Conservation (phyloP, 2,113 vertebrate genomes). For the Machaerirhynchus nigripectus region DNA sequence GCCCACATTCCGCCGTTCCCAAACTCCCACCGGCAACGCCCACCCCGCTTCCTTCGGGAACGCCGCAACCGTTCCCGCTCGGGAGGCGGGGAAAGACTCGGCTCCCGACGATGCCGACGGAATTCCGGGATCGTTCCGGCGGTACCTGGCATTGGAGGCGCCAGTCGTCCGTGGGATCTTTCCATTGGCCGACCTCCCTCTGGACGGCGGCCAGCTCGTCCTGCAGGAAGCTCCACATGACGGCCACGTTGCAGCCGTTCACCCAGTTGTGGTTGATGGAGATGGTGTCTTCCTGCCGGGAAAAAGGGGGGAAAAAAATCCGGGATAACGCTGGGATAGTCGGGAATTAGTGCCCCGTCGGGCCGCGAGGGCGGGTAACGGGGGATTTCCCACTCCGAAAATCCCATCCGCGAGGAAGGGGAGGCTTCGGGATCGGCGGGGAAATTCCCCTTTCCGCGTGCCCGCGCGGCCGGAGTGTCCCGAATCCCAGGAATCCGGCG, state of each 20-base stretch:
- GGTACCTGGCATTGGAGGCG: slow-evolving; percentile 93
- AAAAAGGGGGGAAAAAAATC: neutral
- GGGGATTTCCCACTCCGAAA: neutral
- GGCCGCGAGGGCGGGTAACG: too few species aligned
- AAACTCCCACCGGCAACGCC: too few species aligned
- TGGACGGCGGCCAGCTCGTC: slow-evolving; percentile 87
- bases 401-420: neutral
- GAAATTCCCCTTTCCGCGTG: neutral
- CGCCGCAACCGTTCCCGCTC: too few species aligned
- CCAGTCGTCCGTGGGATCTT: slow-evolving; percentile 86
- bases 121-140: fast-evolving
- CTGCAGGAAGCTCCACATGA: slow-evolving; percentile 94
- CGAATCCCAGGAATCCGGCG: too few species aligned
- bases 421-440: neutral
- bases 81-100: neutral
- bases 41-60: too few species aligned
- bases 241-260: slow-evolving; percentile 90
- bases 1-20: too few species aligned
- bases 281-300: slow-evolving; percentile 97
- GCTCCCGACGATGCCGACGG: too few species aligned
- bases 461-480: too few species aligned
- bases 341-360: too few species aligned
- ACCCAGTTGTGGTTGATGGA: slow-evolving; percentile 98
- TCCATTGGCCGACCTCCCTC: slow-evolving; percentile 86
- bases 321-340: neutral